phyloP scores from a whole-genome alignment of 2,113 vertebrate species.

The Emydocephalus ijimae region DNA sequence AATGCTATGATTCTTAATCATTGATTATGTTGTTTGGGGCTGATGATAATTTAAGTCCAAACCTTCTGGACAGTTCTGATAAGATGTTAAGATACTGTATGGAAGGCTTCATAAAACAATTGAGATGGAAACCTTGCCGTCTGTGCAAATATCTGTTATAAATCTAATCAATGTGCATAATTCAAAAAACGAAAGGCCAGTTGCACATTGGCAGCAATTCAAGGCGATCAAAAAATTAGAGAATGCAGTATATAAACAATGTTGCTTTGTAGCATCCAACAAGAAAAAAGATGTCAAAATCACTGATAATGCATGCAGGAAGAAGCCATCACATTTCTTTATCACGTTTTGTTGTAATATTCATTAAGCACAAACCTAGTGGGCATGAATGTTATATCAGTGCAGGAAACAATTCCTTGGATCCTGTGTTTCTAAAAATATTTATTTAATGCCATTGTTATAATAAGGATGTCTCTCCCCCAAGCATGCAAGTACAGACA shows the following conservation, averaged over 20 bases:
- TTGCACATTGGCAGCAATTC: not conserved
- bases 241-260: constrained; percentile 3
- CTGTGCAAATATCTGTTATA: not conserved
- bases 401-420: not conserved
- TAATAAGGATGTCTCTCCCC: constrained; percentile 42
- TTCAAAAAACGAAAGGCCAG: not conserved
- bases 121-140: not conserved
- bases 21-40: not conserved
- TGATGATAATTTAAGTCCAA: not conserved
- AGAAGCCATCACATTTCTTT: not conserved
- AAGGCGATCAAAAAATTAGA: not conserved
- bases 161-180: not conserved
- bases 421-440: constrained; percentile 21
- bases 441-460: constrained; percentile 18
- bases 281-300: not conserved
- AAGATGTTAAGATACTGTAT: not conserved
- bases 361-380: not conserved
- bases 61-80: not conserved
- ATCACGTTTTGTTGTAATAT: not conserved
- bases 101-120: not conserved
- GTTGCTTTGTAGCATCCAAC: not conserved
- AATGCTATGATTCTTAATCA: not conserved
- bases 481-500: not conserved
- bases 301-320: not conserved
- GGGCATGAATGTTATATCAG: accelerated